Evolutionary conservation across 2,888 invertebrate genomes (phyloP).

Genomic region (Ichneumoninae sp.): DNA sequence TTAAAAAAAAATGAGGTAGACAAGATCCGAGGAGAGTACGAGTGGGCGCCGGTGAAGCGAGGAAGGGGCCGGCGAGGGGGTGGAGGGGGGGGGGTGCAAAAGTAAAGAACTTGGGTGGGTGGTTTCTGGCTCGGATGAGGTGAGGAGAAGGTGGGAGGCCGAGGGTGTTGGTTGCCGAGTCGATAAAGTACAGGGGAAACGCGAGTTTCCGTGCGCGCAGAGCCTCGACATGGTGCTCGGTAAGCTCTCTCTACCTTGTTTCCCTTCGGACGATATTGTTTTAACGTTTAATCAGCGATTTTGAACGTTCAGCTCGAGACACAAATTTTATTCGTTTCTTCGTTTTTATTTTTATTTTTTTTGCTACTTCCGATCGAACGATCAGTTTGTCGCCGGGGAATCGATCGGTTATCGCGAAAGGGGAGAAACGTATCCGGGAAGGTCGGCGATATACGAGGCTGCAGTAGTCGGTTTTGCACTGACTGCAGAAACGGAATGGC

Average conservation of each 20-base stretch:
- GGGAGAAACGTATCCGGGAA: not conserved
- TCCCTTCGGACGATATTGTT: slow-evolving; percentile 18
- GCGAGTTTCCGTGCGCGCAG: slow-evolving; percentile 78
- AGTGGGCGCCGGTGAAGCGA: slow-evolving; percentile 44
- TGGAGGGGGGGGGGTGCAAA: slow-evolving; percentile 3
- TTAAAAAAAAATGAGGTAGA: slow-evolving; percentile 28
- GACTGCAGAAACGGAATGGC: slow-evolving; percentile 60
- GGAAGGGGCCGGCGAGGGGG: slow-evolving; percentile 69
- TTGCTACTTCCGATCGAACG: not conserved
- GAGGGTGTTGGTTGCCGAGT: slow-evolving; percentile 81
- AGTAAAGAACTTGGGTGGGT: slow-evolving; percentile 6
- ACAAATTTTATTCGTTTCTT: not conserved
- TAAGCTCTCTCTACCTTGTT: slow-evolving; percentile 74
- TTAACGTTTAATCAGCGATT: not conserved
- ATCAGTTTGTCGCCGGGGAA: not conserved
- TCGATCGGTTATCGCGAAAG: slow-evolving; percentile 36
- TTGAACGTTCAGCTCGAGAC: not conserved
- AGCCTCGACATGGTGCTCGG: slow-evolving; percentile 81
- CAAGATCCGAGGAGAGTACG: slow-evolving; percentile 3
- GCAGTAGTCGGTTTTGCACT: slow-evolving; percentile 44
- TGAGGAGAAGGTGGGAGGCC: slow-evolving; percentile 57
- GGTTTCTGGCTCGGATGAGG: slow-evolving; percentile 35
- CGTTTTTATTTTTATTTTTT: not conserved
- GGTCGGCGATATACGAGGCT: slow-evolving; percentile 24
- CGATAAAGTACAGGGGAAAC: slow-evolving; percentile 82